A percentile compares a stretch with the other conserved stretches of the same genome.
These are phyloP conservation scores for Macrochelys suwanniensis DNA, from an alignment of 2,797 vertebrate genomes.

Conservation along the genomic window DNA sequence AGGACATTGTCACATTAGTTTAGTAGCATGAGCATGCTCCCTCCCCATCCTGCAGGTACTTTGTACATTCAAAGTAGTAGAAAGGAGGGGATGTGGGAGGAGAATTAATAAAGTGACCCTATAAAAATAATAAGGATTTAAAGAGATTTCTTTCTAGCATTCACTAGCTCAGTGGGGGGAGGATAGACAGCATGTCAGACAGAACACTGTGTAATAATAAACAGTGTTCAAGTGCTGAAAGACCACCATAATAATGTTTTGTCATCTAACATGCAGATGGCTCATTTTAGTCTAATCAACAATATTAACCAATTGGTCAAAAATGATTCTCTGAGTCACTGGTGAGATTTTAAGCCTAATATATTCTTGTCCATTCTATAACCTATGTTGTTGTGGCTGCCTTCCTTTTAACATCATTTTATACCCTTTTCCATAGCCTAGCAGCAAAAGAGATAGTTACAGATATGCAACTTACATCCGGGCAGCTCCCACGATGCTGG, in stretches of 20 bases:
- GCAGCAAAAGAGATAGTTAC: neutral
- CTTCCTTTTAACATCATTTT: neutral
- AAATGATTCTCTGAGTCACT: neutral
- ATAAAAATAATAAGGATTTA: neutral
- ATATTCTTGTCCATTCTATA: neutral
- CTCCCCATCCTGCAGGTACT: neutral
- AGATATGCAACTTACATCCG: neutral
- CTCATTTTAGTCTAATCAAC: neutral
- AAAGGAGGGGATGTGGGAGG: neutral
- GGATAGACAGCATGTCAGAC: accelerated
- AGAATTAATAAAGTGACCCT: neutral
- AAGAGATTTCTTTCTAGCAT: neutral
- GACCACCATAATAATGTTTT: neutral
- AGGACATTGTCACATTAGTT: neutral
- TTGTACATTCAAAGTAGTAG: neutral
- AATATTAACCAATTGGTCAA: neutral
- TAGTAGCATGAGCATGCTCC: neutral
- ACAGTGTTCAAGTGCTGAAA: neutral
- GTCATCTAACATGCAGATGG: neutral
- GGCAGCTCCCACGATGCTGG: neutral
- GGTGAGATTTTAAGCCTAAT: neutral
- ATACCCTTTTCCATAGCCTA: neutral
- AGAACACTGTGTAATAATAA: neutral
- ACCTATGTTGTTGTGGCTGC: neutral
- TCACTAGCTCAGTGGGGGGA: neutral